Base-by-base conservation (phyloP, 2,888 invertebrate species). In the Drosophila limbata region DNA sequence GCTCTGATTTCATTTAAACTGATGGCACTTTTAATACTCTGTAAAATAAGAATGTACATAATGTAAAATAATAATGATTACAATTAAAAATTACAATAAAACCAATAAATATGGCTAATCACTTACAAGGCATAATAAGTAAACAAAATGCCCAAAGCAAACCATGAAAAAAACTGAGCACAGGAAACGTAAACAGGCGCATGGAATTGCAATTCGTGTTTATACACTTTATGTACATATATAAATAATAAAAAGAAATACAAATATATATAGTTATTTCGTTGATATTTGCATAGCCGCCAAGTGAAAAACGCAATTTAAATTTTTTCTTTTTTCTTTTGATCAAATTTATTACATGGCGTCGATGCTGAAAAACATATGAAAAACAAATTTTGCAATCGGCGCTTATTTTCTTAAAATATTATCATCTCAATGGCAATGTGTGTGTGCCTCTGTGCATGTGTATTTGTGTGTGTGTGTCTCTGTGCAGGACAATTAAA, bases 371-470 rank as follows among this genome's bases (percentile, higher is more conserved):
- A 59, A 64, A 73, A 59, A 56, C 57, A 73, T 67, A 71, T 71
- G 78, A 61, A 80, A 86, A 84, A 86, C 77, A 87, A 84, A 84
- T 79, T 79, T 79, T 69, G 71, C 90, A 85, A 85, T 88, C 76
- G 88, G 64, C 76, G 73, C 69, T 84, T 89, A 87, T 89, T 84
- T 84, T 87, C 85, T 85, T 85, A 75, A 79, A 77, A 70, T 75
- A 78, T 81, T 71, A 71, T 77, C 59, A 67, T 81, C 65, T 81
- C 72, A 61, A 81, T 77, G 47, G 59, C n/a, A 17, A 69, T 61
- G 50, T 52, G 33, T 39, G 8, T 59, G 21, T 65, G 48, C 53
- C 47, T 61, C n/a, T 21, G 51, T 50, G 53, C 37, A 28, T 57
- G 13, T 48, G 40, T 53, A n/a, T 47, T 1, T 69, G 15, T 57